These are phyloP conservation scores for Amphipoea oculea DNA, from an alignment of 2,888 invertebrate genomes.

Conservation along the genomic window DNA sequence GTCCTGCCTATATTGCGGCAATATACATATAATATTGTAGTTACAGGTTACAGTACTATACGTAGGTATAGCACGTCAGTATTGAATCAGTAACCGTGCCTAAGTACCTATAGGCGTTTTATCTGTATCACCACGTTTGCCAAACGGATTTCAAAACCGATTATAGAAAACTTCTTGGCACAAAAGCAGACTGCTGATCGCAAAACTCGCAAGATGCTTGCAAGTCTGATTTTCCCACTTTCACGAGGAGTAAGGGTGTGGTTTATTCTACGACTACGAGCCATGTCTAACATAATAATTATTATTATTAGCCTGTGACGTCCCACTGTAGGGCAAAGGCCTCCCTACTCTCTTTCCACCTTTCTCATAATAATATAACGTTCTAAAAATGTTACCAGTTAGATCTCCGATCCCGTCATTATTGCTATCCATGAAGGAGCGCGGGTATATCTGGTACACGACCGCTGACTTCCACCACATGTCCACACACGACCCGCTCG, in stretches of 20 bases:
- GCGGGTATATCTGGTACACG: constrained; percentile 94
- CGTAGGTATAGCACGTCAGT: not conserved
- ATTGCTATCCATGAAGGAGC: constrained; percentile 94
- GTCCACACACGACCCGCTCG: constrained; percentile 57
- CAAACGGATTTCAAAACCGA: not conserved
- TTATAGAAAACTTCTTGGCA: not conserved
- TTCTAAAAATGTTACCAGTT: constrained; percentile 85
- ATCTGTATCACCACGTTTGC: not conserved
- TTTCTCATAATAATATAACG: too few relatives aligned
- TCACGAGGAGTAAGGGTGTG: too few relatives aligned
- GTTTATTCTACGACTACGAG: not conserved
- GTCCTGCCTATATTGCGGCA: too few relatives aligned
- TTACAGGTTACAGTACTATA: too few relatives aligned
- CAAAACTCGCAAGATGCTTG: not conserved
- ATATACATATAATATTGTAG: too few relatives aligned
- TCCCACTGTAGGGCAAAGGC: too few relatives aligned
- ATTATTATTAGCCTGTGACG: too few relatives aligned
- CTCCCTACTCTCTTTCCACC: too few relatives aligned
- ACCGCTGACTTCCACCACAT: constrained; percentile 95
- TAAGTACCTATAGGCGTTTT: not conserved
- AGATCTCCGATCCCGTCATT: constrained; percentile 95
- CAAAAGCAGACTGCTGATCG: not conserved
- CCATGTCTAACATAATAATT: not conserved
- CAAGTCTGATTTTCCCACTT: not conserved
- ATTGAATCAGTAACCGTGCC: not conserved